Evolutionary conservation across 2,113 vertebrate species (phyloP), one percentile per base, ranked within the genome.

Genomic region (Corythornis vintsioides): DNA sequence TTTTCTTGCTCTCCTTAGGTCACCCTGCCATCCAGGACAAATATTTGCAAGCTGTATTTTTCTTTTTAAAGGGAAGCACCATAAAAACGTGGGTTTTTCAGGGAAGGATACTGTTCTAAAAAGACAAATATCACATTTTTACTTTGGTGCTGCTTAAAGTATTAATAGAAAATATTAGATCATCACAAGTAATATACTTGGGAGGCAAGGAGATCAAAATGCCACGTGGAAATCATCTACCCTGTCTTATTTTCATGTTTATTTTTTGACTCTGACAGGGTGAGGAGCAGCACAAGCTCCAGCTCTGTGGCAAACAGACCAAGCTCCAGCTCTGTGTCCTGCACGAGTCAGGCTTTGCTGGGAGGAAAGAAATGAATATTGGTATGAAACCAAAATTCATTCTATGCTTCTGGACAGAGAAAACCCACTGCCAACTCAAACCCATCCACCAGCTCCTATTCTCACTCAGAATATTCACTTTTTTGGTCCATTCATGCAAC

Each of bases 101-200:
- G 55, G 72, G 45, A 90, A 92, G 11, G 52, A 40, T 18, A 38
- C 5, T 55, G 3, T 11, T 57, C 42, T 40, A 59, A 66, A 72
- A 93, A 76, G 31, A 60, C 8, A 7, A 33, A 60, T 22, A 14
- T 35, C 29, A 53, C 40, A 38, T 52, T 88, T 59, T 60, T 26
- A n/a, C 69, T 65, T 31, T 6, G 25, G 35, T 14, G 56, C 43
- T 73, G 31, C 45, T 82, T 35, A 12, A 87, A 85, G 64, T 94
- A 93, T 94, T 95, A 94, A 90, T 91, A 95, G 89, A 95, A 92
- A 78, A 35, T 13, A 72, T 92, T 79, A 93, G 75, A 50, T 93
- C 91, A 96, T 48, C 53, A 60, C 47, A 85, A 66, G 79, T 61
- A 74, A 93, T 77, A 70, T 15, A 48, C 53, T 53, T 67, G 28